Conservation (phyloP, 2,797 vertebrate species). For the Hippocampus kuda region DNA sequence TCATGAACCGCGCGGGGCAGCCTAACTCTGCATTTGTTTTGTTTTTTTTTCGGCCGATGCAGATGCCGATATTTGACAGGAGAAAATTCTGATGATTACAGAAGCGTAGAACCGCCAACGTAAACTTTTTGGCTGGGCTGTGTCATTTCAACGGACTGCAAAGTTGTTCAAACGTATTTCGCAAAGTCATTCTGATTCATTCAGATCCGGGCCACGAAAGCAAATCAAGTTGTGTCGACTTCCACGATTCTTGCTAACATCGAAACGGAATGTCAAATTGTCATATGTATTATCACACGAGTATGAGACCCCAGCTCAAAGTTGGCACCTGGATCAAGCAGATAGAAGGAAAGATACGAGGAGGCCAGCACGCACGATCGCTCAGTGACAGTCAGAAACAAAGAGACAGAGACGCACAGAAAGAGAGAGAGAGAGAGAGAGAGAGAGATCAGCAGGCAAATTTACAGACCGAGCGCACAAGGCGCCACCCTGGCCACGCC, state of each 20-base stretch:
- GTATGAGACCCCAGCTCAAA: not conserved
- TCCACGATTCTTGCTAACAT: too few relatives aligned
- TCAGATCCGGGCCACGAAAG: too few relatives aligned
- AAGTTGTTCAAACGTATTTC: too few relatives aligned
- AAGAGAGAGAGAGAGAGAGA: too few relatives aligned
- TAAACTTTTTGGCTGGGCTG: too few relatives aligned
- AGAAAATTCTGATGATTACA: too few relatives aligned
- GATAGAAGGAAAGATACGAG: not conserved
- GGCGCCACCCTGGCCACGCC: not conserved
- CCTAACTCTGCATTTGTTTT: not conserved
- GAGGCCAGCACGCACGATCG: not conserved
- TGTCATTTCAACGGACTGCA: too few relatives aligned
- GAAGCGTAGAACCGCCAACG: too few relatives aligned
- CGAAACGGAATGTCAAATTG: too few relatives aligned
- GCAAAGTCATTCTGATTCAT: too few relatives aligned
- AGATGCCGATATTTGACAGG: too few relatives aligned
- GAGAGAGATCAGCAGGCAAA: not conserved
- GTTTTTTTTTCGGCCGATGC: not conserved
- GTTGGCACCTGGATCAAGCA: not conserved
- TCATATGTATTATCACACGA: not conserved
- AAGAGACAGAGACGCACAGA: not conserved
- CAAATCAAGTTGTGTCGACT: too few relatives aligned
- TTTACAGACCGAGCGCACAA: not conserved
- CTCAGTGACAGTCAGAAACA: not conserved
- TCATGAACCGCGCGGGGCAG: conserved; percentile 12